Base-by-base conservation (phyloP, 1,140 invertebrate genomes). In the Drosophila takahashii region DNA sequence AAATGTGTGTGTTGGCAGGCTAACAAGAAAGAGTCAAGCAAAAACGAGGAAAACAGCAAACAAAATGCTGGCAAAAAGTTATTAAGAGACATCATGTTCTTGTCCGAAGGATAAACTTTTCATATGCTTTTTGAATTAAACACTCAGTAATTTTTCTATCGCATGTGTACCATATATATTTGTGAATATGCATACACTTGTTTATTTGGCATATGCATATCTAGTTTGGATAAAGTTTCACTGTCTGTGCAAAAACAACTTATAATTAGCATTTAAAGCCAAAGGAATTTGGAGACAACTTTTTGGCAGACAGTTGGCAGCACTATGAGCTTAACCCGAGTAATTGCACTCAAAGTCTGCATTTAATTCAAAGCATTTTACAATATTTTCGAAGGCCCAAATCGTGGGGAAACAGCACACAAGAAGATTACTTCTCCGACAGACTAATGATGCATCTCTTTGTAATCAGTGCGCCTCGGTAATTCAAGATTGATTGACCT, bases 241-340 rank as follows among this genome's bases (percentile, higher is more conserved):
- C 16, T 37, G 66, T 57, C 27, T 73, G 36, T 37, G 67, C 59
- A 89, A 87, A 87, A 89, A 87, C 83, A 83, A 77, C 58, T 83
- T 79, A 73, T 86, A 86, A 86, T 87, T 87, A 87, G 83, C 84
- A 87, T 87, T 89, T 89, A 87, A 86, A 64, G 84, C 44, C 79
- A 53, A 47, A 60, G 76, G 56, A 64, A 66, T 13, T 52, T 5
- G 47, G 22, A 41, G 10, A 61, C 60, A 69, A 60, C 59, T 73
- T 72, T 72, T 65, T 5, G n/a, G 16, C 44, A 57, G 18, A 11
- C 27, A 34, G 27, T 32, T 50, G 32, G n/a, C 27, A 42, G n/a
- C 18, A 47, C 34, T n/a, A 13, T 11, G n/a, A 59, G 44, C 36
- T 59, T 50, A 47, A 45, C 39, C 11, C 34, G n/a, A 34, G 41